Conservation (phyloP, 92 coral and sea anemone species). For the Epizoanthus ramosus region DNA sequence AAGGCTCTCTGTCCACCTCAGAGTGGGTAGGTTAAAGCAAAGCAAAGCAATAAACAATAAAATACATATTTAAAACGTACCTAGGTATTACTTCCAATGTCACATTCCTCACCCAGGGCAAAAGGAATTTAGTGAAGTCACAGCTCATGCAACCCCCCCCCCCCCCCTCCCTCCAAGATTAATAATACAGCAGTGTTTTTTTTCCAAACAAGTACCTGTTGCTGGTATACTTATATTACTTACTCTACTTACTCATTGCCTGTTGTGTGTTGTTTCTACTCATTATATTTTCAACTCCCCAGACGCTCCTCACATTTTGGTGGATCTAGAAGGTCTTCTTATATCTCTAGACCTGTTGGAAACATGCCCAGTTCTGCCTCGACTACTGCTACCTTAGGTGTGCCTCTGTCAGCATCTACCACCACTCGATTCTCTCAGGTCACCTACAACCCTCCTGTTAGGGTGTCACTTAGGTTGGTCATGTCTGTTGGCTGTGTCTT, state of each 20-base stretch:
- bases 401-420: slow-evolving; percentile 7
- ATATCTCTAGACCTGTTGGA: neutral
- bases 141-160: too few species aligned
- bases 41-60: too few species aligned
- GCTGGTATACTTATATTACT: neutral
- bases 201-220: neutral
- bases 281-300: neutral
- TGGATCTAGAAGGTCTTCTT: slow-evolving; percentile 21
- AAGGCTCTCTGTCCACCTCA: too few species aligned
- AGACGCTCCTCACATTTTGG: slow-evolving; percentile 2
- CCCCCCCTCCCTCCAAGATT: too few species aligned
- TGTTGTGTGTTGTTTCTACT: neutral
- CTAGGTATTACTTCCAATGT: too few species aligned
- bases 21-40: too few species aligned
- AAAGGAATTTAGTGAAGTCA: too few species aligned
- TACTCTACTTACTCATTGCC: neutral
- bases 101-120: too few species aligned
- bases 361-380: slow-evolving; percentile 3
- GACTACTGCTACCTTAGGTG: neutral
- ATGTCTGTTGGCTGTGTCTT: neutral
- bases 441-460: slow-evolving; percentile 9
- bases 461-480: slow-evolving; percentile 21
- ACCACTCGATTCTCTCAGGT: slow-evolving; percentile 22
- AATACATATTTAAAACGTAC: too few species aligned
- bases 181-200: too few species aligned